Conservation (phyloP, 2,113 vertebrate species). For the Pungitius pungitius region DNA sequence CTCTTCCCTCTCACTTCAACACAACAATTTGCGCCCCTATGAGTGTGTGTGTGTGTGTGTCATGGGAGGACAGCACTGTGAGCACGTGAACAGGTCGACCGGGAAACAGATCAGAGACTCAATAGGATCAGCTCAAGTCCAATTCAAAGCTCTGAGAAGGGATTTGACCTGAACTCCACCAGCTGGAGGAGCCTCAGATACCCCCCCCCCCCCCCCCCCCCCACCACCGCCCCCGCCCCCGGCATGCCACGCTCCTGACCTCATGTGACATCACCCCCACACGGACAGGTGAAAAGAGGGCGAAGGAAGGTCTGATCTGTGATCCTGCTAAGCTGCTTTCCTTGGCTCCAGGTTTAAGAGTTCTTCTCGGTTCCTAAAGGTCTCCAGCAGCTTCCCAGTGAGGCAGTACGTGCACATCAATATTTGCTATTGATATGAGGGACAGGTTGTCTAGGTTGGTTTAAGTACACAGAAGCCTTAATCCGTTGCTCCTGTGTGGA, state of each 20-base stretch:
- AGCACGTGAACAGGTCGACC: slow-evolving; percentile 33
- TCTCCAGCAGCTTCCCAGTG: background rate
- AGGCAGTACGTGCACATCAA: background rate
- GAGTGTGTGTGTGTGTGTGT: slow-evolving; percentile 21
- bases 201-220: background rate
- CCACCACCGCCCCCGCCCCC: background rate
- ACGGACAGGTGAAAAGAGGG: background rate
- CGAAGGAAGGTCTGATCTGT: background rate
- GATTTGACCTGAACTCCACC: slow-evolving; percentile 15
- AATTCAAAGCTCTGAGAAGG: slow-evolving; percentile 9
- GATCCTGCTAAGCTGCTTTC: background rate
- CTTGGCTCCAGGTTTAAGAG: background rate
- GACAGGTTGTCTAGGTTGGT: no score
- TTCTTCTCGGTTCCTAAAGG: background rate
- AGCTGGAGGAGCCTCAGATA: background rate
- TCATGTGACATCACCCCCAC: slow-evolving; percentile 14
- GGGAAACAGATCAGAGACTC: slow-evolving; percentile 39
- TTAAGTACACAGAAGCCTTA: background rate
- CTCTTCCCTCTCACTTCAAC: background rate
- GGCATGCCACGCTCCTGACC: background rate
- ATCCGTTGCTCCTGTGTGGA: background rate
- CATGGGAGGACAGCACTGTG: slow-evolving; percentile 17
- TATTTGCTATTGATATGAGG: background rate
- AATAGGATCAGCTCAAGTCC: slow-evolving; percentile 44
- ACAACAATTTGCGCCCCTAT: no score